Evolutionary conservation across 2,113 vertebrate genomes (phyloP).

Genomic region (Lichenostomus cassidix): DNA sequence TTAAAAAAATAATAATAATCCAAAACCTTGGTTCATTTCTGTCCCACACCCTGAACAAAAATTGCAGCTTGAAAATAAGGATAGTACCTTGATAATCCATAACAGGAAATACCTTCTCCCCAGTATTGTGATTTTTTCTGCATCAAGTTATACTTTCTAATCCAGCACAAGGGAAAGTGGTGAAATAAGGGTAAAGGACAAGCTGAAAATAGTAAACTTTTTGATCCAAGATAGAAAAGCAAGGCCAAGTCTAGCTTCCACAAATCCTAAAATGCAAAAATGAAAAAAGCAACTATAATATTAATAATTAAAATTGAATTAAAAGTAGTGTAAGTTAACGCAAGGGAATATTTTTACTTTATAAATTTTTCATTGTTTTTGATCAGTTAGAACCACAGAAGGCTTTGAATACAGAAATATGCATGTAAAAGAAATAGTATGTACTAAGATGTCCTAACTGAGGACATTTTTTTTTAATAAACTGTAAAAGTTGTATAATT

Average conservation of each 20-base stretch:
- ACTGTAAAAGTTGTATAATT: slow-evolving; percentile 13
- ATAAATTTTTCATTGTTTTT: slow-evolving; percentile 64
- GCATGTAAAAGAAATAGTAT: slow-evolving; percentile 28
- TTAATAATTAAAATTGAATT: slow-evolving; percentile 73
- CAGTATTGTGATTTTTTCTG: not conserved
- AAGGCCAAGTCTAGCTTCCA: not conserved
- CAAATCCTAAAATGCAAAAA: slow-evolving; percentile 4
- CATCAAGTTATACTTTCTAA: not conserved
- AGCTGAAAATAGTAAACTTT: not conserved
- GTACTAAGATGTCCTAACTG: not conserved
- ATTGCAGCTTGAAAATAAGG: not conserved
- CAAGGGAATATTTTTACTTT: slow-evolving; percentile 56
- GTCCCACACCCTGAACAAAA: not conserved
- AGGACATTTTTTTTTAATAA: not conserved
- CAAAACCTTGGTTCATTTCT: not conserved
- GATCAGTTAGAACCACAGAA: slow-evolving; percentile 31
- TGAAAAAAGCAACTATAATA: slow-evolving; percentile 10
- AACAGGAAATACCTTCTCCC: not conserved
- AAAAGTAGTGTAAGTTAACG: slow-evolving; percentile 41
- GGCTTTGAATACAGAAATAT: slow-evolving; percentile 50
- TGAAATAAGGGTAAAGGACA: not conserved
- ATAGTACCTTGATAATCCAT: not conserved
- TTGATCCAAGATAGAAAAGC: not conserved
- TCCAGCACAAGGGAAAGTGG: not conserved
- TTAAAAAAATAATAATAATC: not conserved